Conservation (phyloP, 1,140 invertebrate genomes). For the Drosophila kepulauana region DNA sequence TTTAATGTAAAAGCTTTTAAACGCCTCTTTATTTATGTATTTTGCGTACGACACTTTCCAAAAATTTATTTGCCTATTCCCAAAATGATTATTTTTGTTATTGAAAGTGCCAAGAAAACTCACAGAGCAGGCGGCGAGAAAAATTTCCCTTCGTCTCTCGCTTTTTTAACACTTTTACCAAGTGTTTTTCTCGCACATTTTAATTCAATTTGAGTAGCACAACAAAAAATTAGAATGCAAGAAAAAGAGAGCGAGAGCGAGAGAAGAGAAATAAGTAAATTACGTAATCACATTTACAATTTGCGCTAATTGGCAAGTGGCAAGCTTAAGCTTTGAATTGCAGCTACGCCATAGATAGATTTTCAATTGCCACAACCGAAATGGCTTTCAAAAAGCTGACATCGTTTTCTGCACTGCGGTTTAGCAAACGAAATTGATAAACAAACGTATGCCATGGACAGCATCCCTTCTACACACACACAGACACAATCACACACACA, state of each 20-base stretch:
- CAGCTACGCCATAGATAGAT: constrained; percentile 14
- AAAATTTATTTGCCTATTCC: constrained; percentile 33
- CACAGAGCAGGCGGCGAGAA: neutral
- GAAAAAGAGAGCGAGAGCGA: neutral
- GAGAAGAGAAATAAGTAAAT: constrained; percentile 15
- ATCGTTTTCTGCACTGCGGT: constrained; percentile 38
- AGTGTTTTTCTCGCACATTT: constrained; percentile 40
- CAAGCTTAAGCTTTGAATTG: constrained; percentile 5
- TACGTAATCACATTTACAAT: constrained; percentile 44
- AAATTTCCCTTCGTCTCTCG: neutral
- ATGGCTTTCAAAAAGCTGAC: constrained; percentile 51
- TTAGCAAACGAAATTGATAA: constrained; percentile 70
- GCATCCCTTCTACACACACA: neutral
- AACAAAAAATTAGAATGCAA: constrained; percentile 1
- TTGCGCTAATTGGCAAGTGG: constrained; percentile 41
- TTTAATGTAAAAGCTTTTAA: constrained; percentile 75
- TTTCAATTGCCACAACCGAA: constrained; percentile 32
- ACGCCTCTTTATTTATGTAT: constrained; percentile 74
- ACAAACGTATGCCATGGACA: constrained; percentile 50
- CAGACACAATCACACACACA: neutral
- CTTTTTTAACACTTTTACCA: constrained; percentile 50
- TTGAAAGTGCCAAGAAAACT: constrained; percentile 54
- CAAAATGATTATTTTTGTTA: constrained; percentile 65
- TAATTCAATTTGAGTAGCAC: constrained; percentile 40
- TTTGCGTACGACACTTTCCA: constrained; percentile 43